Base-by-base conservation (phyloP, 1,140 invertebrate species). In the Chelonus insularis region DNA sequence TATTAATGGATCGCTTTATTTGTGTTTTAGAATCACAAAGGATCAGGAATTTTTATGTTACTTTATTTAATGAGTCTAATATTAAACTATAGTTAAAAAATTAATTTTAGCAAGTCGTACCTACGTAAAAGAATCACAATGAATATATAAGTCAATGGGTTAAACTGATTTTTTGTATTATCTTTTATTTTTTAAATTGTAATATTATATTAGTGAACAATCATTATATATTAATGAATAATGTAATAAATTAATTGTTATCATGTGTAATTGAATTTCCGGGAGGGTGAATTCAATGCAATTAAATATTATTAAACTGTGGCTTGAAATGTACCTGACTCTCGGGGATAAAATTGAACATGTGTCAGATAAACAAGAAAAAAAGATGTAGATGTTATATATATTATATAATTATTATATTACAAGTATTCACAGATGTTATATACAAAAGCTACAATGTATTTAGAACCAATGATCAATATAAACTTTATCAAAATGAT, bases 391-490 rank as follows among this genome's bases (percentile, higher is more conserved):
- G 18, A 48, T 48, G 8, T 11, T n/a, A 48, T n/a, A 32, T 39
- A 48, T n/a, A 47, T 9, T 12, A 12, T 29, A 43, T 18, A 58
- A 32, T 11, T 20, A 37, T 37, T 7, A 37, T 37, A 16, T 20
- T 55, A 20, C 8, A 37, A 18, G 29, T 55, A 7, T 7, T 52
- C 16, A 47, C 20, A 32, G 8, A 52, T 29, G 25, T 4, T 8
- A n/a, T 12, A 12, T 37, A 58, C 16, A 32, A 58, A 48, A 32
- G 43, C 21, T 32, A 23, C 43, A 29, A 47, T 58, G 12, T 58
- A 58, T 58, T 58, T 18, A 23, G 43, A 47, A 39, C 56, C 56
- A 47, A 47, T 58, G 56, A 58, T 12, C 43, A 34, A 47, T 48
- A 32, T 58, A 29, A 16, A 58, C 16, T 18, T 20, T 58, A 45